Conservation (phyloP, 1,140 invertebrate genomes). For the Drosophila parabipectinata region DNA sequence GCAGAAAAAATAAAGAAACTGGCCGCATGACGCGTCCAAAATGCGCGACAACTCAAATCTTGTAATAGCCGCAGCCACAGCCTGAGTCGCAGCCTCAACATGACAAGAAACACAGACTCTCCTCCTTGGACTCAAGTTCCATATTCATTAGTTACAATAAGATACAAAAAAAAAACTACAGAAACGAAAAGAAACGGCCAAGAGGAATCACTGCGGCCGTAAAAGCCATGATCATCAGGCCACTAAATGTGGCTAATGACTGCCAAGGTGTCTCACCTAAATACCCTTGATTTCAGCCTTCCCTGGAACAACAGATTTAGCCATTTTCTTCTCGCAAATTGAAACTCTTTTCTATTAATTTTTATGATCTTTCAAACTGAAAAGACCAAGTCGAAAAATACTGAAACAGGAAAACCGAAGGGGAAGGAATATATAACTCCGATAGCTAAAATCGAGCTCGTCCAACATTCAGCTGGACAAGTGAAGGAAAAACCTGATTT, state of each 20-base stretch:
- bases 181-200: neutral
- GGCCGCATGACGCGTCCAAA: conserved; percentile 78
- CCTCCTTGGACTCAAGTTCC: conserved; percentile 63
- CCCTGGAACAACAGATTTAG: conserved; percentile 20
- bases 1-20: conserved; percentile 57
- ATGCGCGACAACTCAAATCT: conserved; percentile 69
- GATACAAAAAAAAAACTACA: conserved; percentile 18
- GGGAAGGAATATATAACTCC: conserved; percentile 9
- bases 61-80: conserved; percentile 57
- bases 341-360: conserved; percentile 37
- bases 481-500: conserved; percentile 71
- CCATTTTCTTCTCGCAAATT: conserved; percentile 29
- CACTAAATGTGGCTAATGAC: conserved; percentile 70
- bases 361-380: conserved; percentile 45
- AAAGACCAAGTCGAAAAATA: neutral
- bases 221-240: conserved; percentile 62
- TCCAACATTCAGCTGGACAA: conserved; percentile 52
- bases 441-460: conserved; percentile 50
- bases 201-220: conserved; percentile 17
- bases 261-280: conserved; percentile 55
- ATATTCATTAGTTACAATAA: conserved; percentile 77
- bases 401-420: conserved; percentile 44
- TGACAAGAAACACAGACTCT: conserved; percentile 55
- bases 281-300: conserved; percentile 36
- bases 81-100: conserved; percentile 51